Evolutionary conservation across 2,113 vertebrate species (phyloP), one percentile per base, ranked within the genome.

Genomic region (Ophthalmolycus amberensis): DNA sequence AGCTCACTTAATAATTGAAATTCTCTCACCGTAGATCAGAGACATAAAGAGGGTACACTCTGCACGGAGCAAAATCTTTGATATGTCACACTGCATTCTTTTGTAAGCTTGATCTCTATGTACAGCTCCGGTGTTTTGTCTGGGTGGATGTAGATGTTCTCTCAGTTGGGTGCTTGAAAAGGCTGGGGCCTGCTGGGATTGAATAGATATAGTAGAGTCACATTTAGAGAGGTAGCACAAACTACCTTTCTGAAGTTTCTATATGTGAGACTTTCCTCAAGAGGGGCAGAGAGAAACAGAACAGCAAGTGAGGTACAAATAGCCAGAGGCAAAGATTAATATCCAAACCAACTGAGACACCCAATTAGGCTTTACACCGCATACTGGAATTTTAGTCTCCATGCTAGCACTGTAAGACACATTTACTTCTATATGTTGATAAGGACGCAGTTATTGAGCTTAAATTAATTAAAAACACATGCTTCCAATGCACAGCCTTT

Each of bases 381-480:
- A 77, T 3, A 1, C 52, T 50, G 54, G 38, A 16, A 14, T 37
- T 52, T 38, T 14, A 71, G 58, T 52, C 80, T 46, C 42, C 8
- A 1, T 37, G 56, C 54, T 44, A 22, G 63, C 56, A 22, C 59
- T 25, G 10, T 32, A 46, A 38, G 20, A 44, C 46, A 27, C 46
- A 5, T 0, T 59, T 15, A 27, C 60, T 60, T 71, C 58, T 63
- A 10, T 74, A 34, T 71, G 34, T 70, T 77, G 34, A 58, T 77
- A 40, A 71, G 40, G 74, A 62, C 29, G 66, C 58, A 74, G 66
- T 63, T 78, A 86, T 87, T 62, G 77, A 75, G 40, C 82, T 80
- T 29, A 68, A 56, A 64, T 81, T 66, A 77, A 85, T 90, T 84
- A 85, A 83, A 86, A 84, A 84, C 59, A 78, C 46, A 62, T 71